phyloP scores from a whole-genome alignment of 2,113 vertebrate genomes.

The Cavia aperea region DNA sequence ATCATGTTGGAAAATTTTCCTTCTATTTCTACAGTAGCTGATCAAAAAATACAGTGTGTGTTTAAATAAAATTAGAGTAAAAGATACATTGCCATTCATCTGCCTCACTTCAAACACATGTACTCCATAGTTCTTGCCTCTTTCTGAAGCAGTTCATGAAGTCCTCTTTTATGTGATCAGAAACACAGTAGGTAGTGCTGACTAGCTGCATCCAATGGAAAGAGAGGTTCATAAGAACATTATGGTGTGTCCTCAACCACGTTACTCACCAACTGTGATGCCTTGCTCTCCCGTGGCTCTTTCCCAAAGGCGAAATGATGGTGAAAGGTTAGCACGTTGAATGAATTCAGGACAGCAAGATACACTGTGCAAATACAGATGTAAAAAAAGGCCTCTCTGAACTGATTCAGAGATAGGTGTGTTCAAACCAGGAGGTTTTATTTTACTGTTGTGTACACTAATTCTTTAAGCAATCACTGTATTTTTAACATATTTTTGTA shows the following conservation, averaged over 20 bases:
- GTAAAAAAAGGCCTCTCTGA: neutral
- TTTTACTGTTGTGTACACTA: neutral
- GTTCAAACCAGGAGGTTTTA: neutral
- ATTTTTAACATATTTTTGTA: neutral
- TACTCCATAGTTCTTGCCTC: no score
- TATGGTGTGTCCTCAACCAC: neutral
- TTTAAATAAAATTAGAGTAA: no score
- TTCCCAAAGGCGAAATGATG: neutral
- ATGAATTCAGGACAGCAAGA: neutral
- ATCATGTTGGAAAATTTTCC: neutral
- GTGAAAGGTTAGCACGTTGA: neutral
- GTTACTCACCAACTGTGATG: neutral
- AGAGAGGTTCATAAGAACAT: neutral
- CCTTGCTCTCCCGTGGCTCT: neutral
- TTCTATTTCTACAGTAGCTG: neutral
- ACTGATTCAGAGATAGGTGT: neutral
- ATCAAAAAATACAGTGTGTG: no score
- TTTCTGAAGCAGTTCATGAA: no score
- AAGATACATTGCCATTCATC: no score
- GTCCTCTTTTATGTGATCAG: no score
- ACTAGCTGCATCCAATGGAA: neutral
- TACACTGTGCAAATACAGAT: neutral
- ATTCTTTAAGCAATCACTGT: neutral
- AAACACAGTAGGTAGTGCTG: neutral
- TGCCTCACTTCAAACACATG: no score